A percentile compares a stretch with the other conserved stretches of the same genome.
Evolutionary conservation across 2,113 vertebrate species (phyloP).

Genomic region (Ictalurus punctatus): DNA sequence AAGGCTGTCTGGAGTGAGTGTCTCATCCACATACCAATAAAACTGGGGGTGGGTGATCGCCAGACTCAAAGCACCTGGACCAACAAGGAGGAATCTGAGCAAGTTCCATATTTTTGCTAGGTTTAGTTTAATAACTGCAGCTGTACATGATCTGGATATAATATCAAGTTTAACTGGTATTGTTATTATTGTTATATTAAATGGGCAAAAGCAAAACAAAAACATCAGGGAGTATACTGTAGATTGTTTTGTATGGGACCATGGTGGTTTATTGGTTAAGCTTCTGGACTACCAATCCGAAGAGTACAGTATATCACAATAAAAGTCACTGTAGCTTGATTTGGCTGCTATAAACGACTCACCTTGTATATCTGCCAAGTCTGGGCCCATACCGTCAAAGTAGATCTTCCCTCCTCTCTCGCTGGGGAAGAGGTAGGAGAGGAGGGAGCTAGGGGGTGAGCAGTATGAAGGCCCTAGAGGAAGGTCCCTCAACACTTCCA

Average conservation of each 20-base stretch:
- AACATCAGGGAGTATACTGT: neutral
- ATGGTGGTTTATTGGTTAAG: neutral
- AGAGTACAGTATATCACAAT: neutral
- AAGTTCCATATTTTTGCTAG: neutral
- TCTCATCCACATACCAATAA: constrained; percentile 98
- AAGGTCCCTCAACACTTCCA: constrained; percentile 88
- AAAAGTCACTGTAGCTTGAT: neutral
- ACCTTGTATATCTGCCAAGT: constrained; percentile 94
- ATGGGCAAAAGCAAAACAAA: neutral
- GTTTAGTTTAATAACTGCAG: neutral
- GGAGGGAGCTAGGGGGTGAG: constrained; percentile 88
- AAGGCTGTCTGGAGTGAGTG: constrained; percentile 83
- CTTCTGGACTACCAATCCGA: neutral
- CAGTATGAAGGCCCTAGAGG: constrained; percentile 91
- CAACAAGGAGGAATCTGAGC: neutral
- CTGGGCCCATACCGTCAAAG: constrained; percentile 94
- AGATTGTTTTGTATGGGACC: neutral
- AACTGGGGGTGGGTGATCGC: constrained; percentile 97
- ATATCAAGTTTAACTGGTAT: neutral
- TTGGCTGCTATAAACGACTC: constrained; percentile 46
- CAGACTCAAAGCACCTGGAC: constrained; percentile 86
- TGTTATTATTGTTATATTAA: neutral
- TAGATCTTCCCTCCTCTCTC: constrained; percentile 93
- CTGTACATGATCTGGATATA: neutral
- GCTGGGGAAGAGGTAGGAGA: constrained; percentile 95